These are phyloP conservation scores for Danionella dracula DNA, from an alignment of 2,797 vertebrate species.

Conservation along the genomic window DNA sequence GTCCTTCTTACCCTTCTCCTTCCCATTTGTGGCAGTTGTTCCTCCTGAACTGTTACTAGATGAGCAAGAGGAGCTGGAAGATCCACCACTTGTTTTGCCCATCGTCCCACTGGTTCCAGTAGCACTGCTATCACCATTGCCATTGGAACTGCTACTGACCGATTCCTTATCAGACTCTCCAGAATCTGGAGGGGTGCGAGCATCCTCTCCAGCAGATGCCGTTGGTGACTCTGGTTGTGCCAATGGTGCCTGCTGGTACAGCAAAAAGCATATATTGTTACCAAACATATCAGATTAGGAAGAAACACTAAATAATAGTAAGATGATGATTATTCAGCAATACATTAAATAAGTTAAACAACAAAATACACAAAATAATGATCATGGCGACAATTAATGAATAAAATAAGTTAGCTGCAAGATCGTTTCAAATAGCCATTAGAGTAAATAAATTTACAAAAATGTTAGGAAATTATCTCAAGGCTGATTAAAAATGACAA, in stretches of 20 bases:
- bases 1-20: slow-evolving; percentile 66
- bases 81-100: slow-evolving; percentile 58
- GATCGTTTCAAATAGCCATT: too few relatives aligned
- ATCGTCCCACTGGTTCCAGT: slow-evolving; percentile 43
- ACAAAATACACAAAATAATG: too few relatives aligned
- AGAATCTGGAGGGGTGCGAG: slow-evolving; percentile 83
- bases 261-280: background rate
- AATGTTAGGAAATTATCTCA: too few relatives aligned
- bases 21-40: slow-evolving; percentile 41
- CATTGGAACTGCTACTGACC: slow-evolving; percentile 88
- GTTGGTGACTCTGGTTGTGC: slow-evolving; percentile 94
- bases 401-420: too few relatives aligned
- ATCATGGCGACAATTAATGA: too few relatives aligned
- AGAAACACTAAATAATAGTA: too few relatives aligned
- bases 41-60: slow-evolving; percentile 61
- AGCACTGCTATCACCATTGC: slow-evolving; percentile 69
- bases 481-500: too few relatives aligned
- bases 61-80: slow-evolving; percentile 68
- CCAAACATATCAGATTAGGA: too few relatives aligned
- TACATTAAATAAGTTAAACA: too few relatives aligned
- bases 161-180: slow-evolving; percentile 97
- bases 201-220: slow-evolving; percentile 85
- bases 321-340: too few relatives aligned
- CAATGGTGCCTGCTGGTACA: slow-evolving; percentile 77
- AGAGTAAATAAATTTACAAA: too few relatives aligned